These are phyloP conservation scores for Hestina assimilis DNA, from an alignment of 1,140 invertebrate species.

Conservation along the genomic window DNA sequence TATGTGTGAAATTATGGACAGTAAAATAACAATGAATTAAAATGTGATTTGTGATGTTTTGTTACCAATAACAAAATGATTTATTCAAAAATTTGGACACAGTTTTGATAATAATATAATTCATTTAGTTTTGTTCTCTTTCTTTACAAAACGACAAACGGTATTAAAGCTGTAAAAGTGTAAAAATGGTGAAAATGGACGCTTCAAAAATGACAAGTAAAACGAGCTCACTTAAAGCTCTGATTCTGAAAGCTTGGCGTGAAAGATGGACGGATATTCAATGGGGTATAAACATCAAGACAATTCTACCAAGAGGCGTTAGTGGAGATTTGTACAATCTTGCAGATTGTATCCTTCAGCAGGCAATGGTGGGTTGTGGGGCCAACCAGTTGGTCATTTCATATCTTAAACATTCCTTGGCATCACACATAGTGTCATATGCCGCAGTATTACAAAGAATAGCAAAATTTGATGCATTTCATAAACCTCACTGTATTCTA, in stretches of 20 bases:
- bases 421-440: slow-evolving; percentile 93
- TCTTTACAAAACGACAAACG: too few species aligned
- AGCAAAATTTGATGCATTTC: slow-evolving; percentile 92
- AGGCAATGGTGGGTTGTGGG: slow-evolving; percentile 93
- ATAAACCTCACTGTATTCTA: slow-evolving; percentile 92
- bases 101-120: too few species aligned
- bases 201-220: slow-evolving; percentile 88
- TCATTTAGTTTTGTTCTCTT: too few species aligned
- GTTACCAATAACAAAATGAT: too few species aligned
- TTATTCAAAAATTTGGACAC: too few species aligned
- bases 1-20: too few species aligned
- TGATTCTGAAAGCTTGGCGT: slow-evolving; percentile 93
- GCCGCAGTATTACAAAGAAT: slow-evolving; percentile 92
- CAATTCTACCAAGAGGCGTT: slow-evolving; percentile 89
- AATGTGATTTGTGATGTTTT: slow-evolving; percentile 1
- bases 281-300: slow-evolving; percentile 97
- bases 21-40: too few species aligned
- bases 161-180: too few species aligned
- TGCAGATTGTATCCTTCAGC: slow-evolving; percentile 94
- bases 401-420: slow-evolving; percentile 94
- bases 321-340: slow-evolving; percentile 95
- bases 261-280: slow-evolving; percentile 96
- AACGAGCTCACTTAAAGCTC: slow-evolving; percentile 90
- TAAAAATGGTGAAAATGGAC: slow-evolving; percentile 78
- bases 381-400: slow-evolving; percentile 94